These are phyloP conservation scores for Hypotaenidia okinawae DNA, from an alignment of 2,797 vertebrate genomes.

Conservation along the genomic window DNA sequence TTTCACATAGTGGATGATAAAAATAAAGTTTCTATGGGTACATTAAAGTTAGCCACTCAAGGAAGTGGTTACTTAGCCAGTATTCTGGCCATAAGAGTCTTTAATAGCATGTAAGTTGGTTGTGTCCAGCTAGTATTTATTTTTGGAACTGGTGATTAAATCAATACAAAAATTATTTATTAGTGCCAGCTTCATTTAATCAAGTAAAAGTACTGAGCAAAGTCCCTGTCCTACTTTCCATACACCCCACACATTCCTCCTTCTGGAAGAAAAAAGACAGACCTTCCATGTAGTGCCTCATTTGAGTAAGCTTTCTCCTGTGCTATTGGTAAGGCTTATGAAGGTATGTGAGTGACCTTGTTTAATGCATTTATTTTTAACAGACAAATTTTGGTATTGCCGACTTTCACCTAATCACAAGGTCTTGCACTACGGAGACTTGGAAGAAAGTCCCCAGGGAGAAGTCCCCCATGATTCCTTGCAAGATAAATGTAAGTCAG, in stretches of 20 bases:
- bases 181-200: background rate
- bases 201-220: background rate
- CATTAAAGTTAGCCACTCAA: background rate
- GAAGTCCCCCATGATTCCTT: constrained; percentile 97
- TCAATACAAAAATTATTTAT: background rate
- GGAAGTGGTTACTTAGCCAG: background rate
- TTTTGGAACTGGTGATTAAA: background rate
- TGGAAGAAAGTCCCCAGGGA: constrained; percentile 97
- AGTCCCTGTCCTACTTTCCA: background rate
- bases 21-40: constrained; percentile 2
- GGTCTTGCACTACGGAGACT: constrained; percentile 97
- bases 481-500: constrained; percentile 94
- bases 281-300: background rate
- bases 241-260: background rate
- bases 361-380: constrained; percentile 13
- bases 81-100: background rate
- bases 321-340: background rate
- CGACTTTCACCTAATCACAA: constrained; percentile 98
- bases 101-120: background rate
- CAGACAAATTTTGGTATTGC: constrained; percentile 99
- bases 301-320: background rate
- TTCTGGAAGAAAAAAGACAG: background rate
- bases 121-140: background rate
- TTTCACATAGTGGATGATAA: constrained; percentile 11
- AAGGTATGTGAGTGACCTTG: background rate